A percentile compares a stretch with the other conserved stretches of the same genome.
These are phyloP conservation scores for Musca domestica DNA, from an alignment of 1,140 invertebrate species.

Conservation along the genomic window DNA sequence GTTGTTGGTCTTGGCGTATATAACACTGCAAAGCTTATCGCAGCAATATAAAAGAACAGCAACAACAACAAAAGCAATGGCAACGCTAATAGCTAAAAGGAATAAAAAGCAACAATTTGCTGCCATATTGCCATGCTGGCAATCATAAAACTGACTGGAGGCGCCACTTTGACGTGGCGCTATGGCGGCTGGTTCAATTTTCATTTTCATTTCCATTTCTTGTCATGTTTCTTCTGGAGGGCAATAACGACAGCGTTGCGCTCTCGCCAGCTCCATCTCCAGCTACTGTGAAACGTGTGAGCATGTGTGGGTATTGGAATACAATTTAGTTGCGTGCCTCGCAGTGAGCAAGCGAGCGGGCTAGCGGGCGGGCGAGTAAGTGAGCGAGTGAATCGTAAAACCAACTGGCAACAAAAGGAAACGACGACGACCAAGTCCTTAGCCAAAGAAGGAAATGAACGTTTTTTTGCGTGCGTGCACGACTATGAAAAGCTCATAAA, in stretches of 20 bases:
- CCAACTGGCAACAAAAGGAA: slow-evolving; percentile 14
- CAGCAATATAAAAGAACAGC: too few species aligned
- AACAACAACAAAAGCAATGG: too few species aligned
- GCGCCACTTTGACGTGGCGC: slow-evolving; percentile 17
- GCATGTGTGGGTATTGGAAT: too few species aligned
- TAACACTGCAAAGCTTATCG: too few species aligned
- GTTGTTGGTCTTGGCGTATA: too few species aligned
- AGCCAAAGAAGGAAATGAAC: not conserved
- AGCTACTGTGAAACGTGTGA: too few species aligned
- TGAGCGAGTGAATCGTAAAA: not conserved
- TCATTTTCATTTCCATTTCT: slow-evolving; percentile 21
- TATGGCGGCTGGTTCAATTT: slow-evolving; percentile 17
- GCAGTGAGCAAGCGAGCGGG: too few species aligned
- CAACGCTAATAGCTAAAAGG: not conserved
- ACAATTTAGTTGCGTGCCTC: too few species aligned
- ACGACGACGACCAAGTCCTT: not conserved
- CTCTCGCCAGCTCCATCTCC: too few species aligned
- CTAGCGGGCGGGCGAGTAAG: too few species aligned
- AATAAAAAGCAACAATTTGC: slow-evolving; percentile 14
- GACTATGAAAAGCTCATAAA: slow-evolving; percentile 11
- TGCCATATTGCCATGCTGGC: not conserved
- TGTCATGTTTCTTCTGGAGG: slow-evolving; percentile 11
- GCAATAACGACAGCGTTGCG: too few species aligned
- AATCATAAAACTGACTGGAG: not conserved
- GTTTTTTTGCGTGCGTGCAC: slow-evolving; percentile 19